Conservation (phyloP, 1,140 invertebrate species). For the Drosophila pachea region DNA sequence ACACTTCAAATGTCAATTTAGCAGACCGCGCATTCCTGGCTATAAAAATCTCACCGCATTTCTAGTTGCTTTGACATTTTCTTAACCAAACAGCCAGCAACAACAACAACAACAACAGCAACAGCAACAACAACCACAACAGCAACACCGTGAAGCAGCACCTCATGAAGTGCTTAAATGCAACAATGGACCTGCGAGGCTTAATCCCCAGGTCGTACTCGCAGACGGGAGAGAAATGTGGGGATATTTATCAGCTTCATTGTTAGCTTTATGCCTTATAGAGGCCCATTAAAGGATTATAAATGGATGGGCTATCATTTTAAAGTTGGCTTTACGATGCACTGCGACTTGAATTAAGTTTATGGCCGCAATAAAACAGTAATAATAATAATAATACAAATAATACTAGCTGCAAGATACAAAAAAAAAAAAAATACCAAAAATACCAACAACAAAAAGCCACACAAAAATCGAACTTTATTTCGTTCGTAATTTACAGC, state of each 20-base stretch:
- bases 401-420: too few species aligned
- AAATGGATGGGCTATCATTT: conserved; percentile 44
- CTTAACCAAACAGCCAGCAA: background rate
- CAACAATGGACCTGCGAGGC: conserved; percentile 30
- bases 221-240: conserved; percentile 32
- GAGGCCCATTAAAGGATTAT: conserved; percentile 70
- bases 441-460: too few species aligned
- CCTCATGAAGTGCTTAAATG: conserved; percentile 6
- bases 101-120: conserved; percentile 5
- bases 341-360: conserved; percentile 10
- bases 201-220: conserved; percentile 7
- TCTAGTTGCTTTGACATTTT: conserved; percentile 32
- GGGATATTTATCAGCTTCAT: conserved; percentile 58
- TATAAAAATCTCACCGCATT: conserved; percentile 31
- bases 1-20: conserved; percentile 25
- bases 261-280: conserved; percentile 59
- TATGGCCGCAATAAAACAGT: conserved; percentile 3
- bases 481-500: too few species aligned
- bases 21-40: conserved; percentile 28
- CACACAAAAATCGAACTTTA: too few species aligned
- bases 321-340: conserved; percentile 20
- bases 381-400: too few species aligned
- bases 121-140: conserved; percentile 2
- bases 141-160: too few species aligned
- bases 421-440: too few species aligned